These are phyloP conservation scores for Heterocephalus glaber DNA, from an alignment of 2,113 vertebrate genomes.

Conservation along the genomic window DNA sequence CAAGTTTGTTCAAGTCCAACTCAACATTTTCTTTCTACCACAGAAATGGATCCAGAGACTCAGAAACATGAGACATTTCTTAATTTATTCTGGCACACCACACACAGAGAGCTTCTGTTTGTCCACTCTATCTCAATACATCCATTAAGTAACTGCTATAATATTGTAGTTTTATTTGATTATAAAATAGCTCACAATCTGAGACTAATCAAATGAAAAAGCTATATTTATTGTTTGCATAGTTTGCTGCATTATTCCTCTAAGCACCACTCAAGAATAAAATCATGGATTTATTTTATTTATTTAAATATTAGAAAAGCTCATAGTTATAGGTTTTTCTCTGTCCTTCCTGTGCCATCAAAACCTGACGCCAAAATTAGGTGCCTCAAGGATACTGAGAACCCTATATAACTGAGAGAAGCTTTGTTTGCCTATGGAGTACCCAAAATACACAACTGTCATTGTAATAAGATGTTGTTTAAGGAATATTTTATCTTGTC, in stretches of 20 bases:
- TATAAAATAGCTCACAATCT: not conserved
- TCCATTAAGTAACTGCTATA: slow-evolving; percentile 15
- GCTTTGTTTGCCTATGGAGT: not conserved
- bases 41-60: not conserved
- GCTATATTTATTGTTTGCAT: not conserved
- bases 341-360: not conserved
- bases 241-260: not conserved
- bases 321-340: not conserved
- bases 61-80: not conserved
- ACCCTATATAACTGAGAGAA: not conserved
- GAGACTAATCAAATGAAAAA: not conserved
- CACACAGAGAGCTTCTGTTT: not conserved
- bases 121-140: not conserved
- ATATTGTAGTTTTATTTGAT: not conserved
- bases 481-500: not conserved
- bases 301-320: not conserved
- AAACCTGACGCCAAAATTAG: not conserved
- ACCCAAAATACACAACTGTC: not conserved
- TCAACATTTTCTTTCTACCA: not conserved
- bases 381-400: not conserved
- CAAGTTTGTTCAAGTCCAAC: not conserved
- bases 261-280: accelerated
- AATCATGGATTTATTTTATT: not conserved
- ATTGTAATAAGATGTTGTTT: not conserved
- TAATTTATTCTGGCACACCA: slow-evolving; percentile 37